Evolutionary conservation across 2,888 invertebrate genomes (phyloP).

Genomic region (Apodemia mormo): DNA sequence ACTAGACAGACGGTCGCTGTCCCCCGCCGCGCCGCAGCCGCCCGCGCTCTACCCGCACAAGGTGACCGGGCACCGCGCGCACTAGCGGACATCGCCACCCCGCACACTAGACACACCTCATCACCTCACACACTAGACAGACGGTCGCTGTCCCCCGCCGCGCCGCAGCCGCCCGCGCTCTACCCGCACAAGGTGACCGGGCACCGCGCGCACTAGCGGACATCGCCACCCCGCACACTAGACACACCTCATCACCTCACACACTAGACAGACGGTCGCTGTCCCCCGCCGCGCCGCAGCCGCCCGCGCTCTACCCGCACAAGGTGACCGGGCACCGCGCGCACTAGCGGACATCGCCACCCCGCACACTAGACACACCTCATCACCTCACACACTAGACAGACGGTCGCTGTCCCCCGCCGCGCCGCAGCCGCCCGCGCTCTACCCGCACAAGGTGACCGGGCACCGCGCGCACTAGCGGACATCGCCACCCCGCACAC

Average conservation of each 20-base stretch:
- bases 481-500: neutral
- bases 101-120: neutral
- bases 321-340: conserved; percentile 50
- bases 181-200: too few species aligned
- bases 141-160: neutral
- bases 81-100: neutral
- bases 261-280: too few species aligned
- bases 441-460: too few species aligned
- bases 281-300: conserved; percentile 87
- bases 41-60: conserved; percentile 60
- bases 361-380: neutral
- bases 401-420: neutral
- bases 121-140: neutral
- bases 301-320: conserved; percentile 55
- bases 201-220: too few species aligned
- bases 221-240: neutral
- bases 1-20: conserved; percentile 92
- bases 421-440: too few species aligned
- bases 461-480: too few species aligned
- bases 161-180: too few species aligned
- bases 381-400: neutral
- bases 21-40: conserved; percentile 85
- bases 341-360: neutral
- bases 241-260: too few species aligned
- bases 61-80: conserved; percentile 42